Percentiles rank a stretch among this genome's conserved stretches.
phyloP scores from a whole-genome alignment of 2,113 vertebrate genomes.

The Epinephelus fuscoguttatus region DNA sequence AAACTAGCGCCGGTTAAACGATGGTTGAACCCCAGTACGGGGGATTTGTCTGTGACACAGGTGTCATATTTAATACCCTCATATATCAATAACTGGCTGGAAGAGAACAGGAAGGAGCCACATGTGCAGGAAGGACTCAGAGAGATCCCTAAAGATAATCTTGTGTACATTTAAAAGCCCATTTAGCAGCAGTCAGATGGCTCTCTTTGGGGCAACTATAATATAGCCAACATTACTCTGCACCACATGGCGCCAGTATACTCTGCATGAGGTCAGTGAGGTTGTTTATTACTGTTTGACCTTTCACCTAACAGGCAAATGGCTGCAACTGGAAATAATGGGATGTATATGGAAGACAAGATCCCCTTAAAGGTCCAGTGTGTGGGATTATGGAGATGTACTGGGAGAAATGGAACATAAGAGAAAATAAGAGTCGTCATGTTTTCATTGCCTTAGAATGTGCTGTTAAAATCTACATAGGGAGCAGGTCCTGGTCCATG shows the following conservation, averaged over 20 bases:
- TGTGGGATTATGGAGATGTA: too few species aligned
- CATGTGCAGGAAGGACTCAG: constrained; percentile 71
- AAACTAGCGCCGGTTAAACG: constrained; percentile 78
- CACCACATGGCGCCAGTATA: constrained; percentile 4
- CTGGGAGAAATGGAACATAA: too few species aligned
- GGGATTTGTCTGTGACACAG: constrained; percentile 84
- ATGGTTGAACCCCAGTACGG: constrained; percentile 66
- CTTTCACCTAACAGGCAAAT: constrained; percentile 58
- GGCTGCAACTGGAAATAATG: constrained; percentile 24
- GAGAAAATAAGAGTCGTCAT: too few species aligned
- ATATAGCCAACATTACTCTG: constrained; percentile 48
- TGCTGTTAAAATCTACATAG: too few species aligned
- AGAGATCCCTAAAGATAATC: constrained; percentile 76
- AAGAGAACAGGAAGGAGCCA: constrained; percentile 67
- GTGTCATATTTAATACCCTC: constrained; percentile 89
- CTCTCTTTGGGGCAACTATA: constrained; percentile 33
- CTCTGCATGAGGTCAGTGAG: constrained; percentile 50
- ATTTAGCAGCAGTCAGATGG: constrained; percentile 56
- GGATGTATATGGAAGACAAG: constrained; percentile 11
- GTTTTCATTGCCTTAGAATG: too few species aligned
- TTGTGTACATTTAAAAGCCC: constrained; percentile 74
- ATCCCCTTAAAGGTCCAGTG: too few species aligned
- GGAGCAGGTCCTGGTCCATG: too few species aligned
- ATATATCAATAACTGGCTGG: constrained; percentile 86
- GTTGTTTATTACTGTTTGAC: constrained; percentile 67